phyloP scores from a whole-genome alignment of 2,797 vertebrate species.

The Anguilla marmorata region DNA sequence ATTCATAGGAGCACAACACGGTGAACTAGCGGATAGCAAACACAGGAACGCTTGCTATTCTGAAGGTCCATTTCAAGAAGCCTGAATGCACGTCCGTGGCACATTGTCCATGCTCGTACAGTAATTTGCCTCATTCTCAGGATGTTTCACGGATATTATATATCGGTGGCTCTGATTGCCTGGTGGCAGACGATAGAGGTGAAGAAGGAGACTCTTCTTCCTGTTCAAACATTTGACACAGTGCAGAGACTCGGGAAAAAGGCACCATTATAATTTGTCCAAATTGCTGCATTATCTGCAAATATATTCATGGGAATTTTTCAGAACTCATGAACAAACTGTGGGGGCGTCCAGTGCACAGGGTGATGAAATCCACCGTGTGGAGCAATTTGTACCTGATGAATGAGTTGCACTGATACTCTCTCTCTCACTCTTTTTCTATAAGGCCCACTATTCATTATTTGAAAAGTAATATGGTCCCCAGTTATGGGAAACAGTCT shows the following conservation, averaged over 20 bases:
- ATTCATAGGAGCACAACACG: not conserved
- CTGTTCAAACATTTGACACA: not conserved
- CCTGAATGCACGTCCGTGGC: not conserved
- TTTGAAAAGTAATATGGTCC: not conserved
- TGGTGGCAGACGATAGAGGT: not conserved
- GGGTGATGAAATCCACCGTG: not conserved
- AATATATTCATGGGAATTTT: conserved; percentile 72
- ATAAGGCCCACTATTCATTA: conserved; percentile 6
- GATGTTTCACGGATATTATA: conserved; percentile 12
- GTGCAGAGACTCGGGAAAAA: not conserved
- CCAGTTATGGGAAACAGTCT: not conserved
- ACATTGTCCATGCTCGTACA: conserved; percentile 2
- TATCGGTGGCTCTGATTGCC: not conserved
- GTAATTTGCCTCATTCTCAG: conserved; percentile 24
- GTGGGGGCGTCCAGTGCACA: not conserved
- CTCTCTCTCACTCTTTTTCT: not conserved
- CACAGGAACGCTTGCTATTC: not conserved
- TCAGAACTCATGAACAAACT: conserved; percentile 16
- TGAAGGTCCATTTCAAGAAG: not conserved
- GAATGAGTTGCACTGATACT: not conserved
- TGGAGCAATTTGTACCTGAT: conserved; percentile 19
- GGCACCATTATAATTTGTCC: conserved; percentile 42
- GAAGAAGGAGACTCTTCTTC: not conserved
- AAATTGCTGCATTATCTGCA: conserved; percentile 65
- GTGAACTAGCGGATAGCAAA: not conserved